Percentiles rank a stretch among this genome's conserved stretches.
Conservation (phyloP, 2,888 invertebrate species). For the Noctua comes region DNA sequence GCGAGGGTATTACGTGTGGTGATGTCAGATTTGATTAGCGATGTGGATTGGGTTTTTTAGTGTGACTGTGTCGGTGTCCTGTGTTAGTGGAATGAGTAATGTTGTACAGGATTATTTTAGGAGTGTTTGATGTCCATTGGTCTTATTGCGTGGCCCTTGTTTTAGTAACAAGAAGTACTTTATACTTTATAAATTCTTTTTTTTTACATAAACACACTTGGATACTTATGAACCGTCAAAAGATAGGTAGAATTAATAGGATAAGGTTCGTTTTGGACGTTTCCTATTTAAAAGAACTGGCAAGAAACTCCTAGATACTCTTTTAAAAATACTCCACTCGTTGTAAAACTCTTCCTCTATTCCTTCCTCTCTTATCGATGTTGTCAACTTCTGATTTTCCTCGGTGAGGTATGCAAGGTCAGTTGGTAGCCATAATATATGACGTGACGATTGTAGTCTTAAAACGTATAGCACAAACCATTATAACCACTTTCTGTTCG, state of each 20-base stretch:
- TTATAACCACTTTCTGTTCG: background rate
- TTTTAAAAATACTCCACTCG: background rate
- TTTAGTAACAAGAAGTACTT: background rate
- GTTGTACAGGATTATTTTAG: background rate
- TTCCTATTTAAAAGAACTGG: background rate
- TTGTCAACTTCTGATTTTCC: background rate
- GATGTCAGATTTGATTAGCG: conserved; percentile 51
- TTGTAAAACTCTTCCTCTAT: background rate
- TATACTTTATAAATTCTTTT: background rate
- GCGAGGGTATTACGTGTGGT: conserved; percentile 44
- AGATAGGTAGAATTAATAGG: background rate
- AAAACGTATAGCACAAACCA: background rate
- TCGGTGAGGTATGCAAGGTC: background rate
- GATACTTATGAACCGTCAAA: background rate
- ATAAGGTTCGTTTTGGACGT: background rate
- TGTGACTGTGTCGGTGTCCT: conserved; percentile 11
- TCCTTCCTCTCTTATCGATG: background rate
- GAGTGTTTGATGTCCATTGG: background rate
- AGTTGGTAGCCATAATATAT: too few relatives aligned
- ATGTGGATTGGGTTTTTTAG: conserved; percentile 50
- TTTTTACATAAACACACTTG: background rate
- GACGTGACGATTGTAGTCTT: background rate
- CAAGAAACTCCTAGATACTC: background rate
- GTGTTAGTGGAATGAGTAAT: conserved; percentile 9
- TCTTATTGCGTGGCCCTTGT: background rate